phyloP scores from a whole-genome alignment of 2,888 invertebrate genomes.

The Drosophila melanosoma region DNA sequence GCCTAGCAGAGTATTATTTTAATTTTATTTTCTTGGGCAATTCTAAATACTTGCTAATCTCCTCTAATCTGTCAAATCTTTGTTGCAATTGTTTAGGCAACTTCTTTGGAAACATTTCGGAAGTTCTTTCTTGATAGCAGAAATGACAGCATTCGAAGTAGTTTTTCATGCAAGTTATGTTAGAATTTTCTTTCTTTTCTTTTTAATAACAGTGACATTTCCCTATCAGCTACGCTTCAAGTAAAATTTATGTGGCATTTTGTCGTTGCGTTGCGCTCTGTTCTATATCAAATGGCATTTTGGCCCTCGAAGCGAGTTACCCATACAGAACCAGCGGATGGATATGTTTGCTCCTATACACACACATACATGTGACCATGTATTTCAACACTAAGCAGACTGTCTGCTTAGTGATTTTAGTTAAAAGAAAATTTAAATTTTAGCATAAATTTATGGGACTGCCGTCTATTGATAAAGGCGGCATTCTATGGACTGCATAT shows the following conservation, averaged over 20 bases:
- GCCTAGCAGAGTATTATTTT: background rate
- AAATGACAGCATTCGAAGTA: constrained; percentile 3
- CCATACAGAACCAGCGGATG: constrained; percentile 17
- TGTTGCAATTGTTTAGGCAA: background rate
- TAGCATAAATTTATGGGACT: constrained; percentile 74
- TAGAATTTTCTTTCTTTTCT: constrained; percentile 41
- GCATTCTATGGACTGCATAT: constrained; percentile 58
- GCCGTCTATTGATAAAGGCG: constrained; percentile 53
- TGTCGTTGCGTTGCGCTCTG: constrained; percentile 61
- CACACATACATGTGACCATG: constrained; percentile 32
- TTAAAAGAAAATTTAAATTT: constrained; percentile 77
- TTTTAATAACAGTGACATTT: constrained; percentile 74
- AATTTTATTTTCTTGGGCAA: background rate
- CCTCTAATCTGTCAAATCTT: background rate
- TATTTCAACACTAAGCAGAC: constrained; percentile 5
- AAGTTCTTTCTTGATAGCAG: constrained; percentile 51
- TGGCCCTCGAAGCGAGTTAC: constrained; percentile 29
- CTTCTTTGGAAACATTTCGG: constrained; percentile 42
- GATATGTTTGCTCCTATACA: constrained; percentile 19
- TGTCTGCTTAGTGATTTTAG: constrained; percentile 15
- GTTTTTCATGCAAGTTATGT: constrained; percentile 41
- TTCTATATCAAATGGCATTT: constrained; percentile 64
- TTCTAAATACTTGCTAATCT: background rate
- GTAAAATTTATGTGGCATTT: constrained; percentile 76
- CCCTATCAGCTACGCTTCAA: constrained; percentile 66